Evolutionary conservation across 2,888 invertebrate genomes (phyloP).

Genomic region (Cecidostiba fungosa): DNA sequence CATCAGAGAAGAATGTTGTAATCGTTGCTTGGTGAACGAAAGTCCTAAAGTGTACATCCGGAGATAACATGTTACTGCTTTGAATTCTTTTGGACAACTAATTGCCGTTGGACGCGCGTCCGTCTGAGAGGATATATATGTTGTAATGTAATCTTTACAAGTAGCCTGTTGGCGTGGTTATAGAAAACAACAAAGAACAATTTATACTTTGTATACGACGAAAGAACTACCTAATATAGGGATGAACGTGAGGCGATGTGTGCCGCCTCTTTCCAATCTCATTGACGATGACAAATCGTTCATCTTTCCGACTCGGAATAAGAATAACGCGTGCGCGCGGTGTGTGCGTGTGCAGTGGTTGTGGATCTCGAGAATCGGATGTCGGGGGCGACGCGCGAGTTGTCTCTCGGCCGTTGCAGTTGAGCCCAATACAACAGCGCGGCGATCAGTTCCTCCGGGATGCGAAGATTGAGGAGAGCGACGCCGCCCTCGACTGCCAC

Average conservation of each 20-base stretch:
- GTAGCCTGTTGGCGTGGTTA: neutral
- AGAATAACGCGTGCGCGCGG: neutral
- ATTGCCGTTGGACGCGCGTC: no score
- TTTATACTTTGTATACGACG: no score
- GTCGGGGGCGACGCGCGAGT: conserved; percentile 57
- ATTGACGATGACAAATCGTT: no score
- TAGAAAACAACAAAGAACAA: neutral
- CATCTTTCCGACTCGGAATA: neutral
- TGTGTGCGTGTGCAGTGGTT: neutral
- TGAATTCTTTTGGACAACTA: no score
- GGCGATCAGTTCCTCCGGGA: conserved; percentile 68
- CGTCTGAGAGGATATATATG: conserved; percentile 2
- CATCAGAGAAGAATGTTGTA: conserved; percentile 19
- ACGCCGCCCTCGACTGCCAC: conserved; percentile 78
- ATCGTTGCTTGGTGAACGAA: conserved; percentile 47
- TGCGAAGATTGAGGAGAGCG: conserved; percentile 74
- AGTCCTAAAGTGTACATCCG: conserved; percentile 19
- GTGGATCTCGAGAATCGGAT: neutral
- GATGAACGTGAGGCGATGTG: no score
- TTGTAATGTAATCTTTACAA: neutral
- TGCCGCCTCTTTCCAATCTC: no score
- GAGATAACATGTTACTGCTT: no score
- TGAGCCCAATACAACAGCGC: no score
- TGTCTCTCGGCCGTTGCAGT: conserved; percentile 27
- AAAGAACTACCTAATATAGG: no score